These are phyloP conservation scores for Ambastaia sidthimunki DNA, from an alignment of 2,797 vertebrate species.

Conservation along the genomic window DNA sequence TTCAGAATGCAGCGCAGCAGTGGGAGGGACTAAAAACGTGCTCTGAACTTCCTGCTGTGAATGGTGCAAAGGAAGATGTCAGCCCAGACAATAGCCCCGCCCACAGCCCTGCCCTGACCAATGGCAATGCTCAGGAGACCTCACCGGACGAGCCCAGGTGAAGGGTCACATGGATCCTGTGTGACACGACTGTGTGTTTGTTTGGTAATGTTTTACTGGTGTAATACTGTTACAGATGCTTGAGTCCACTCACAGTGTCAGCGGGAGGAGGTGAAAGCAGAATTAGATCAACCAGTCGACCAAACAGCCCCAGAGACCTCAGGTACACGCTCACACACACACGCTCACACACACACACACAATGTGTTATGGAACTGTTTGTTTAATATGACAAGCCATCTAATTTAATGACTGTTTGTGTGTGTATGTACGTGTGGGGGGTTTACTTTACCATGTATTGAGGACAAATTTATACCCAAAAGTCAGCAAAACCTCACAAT, in stretches of 20 bases:
- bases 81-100: constrained; percentile 82
- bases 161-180: background rate
- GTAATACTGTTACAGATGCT: constrained; percentile 6
- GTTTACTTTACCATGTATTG: too few relatives aligned
- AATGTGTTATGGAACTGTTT: too few relatives aligned
- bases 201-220: background rate
- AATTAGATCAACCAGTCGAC: constrained; percentile 75
- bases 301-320: constrained; percentile 79
- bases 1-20: constrained; percentile 89
- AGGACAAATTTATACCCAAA: too few relatives aligned
- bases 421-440: too few relatives aligned
- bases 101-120: constrained; percentile 81
- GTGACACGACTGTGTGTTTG: background rate
- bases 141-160: constrained; percentile 92
- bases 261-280: constrained; percentile 71
- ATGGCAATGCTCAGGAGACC: constrained; percentile 78
- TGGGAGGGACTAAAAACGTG: constrained; percentile 85
- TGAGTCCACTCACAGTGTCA: constrained; percentile 73
- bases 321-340: constrained; percentile 70
- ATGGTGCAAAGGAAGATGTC: constrained; percentile 81
- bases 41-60: constrained; percentile 77
- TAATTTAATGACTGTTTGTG: too few relatives aligned
- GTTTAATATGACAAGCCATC: too few relatives aligned
- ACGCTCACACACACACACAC: background rate
- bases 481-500: too few relatives aligned